These are phyloP conservation scores for Chiloscyllium plagiosum DNA, from an alignment of 2,113 vertebrate genomes.

Conservation along the genomic window DNA sequence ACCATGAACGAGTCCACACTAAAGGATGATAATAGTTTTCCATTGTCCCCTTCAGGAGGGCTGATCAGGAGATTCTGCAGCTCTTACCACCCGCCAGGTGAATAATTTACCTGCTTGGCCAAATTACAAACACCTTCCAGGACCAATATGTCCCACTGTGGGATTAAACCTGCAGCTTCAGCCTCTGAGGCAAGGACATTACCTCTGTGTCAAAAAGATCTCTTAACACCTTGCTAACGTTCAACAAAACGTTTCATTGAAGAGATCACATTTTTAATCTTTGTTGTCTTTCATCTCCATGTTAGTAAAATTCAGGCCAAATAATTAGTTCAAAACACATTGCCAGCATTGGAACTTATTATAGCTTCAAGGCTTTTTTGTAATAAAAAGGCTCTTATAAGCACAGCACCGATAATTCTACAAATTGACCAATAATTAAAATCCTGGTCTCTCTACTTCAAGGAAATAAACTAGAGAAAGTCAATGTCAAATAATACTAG, in stretches of 20 bases:
- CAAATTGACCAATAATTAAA: not conserved
- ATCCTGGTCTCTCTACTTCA: not conserved
- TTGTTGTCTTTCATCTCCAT: not conserved
- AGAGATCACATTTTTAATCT: not conserved
- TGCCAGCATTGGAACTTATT: not conserved
- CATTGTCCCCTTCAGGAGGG: too few relatives aligned
- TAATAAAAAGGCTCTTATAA: not conserved
- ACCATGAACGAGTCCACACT: too few relatives aligned
- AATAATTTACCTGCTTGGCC: too few relatives aligned
- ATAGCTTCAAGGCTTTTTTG: not conserved
- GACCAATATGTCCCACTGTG: too few relatives aligned
- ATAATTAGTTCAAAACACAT: not conserved
- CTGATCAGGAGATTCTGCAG: too few relatives aligned
- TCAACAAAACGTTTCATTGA: not conserved
- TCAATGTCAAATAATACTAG: not conserved
- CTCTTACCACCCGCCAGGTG: too few relatives aligned
- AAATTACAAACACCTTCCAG: too few relatives aligned
- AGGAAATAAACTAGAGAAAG: too few relatives aligned
- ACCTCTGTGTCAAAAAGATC: too few relatives aligned
- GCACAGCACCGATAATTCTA: not conserved
- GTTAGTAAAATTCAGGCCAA: not conserved
- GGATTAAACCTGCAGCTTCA: too few relatives aligned
- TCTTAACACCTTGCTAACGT: not conserved
- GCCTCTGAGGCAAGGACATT: too few relatives aligned
- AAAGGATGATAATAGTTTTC: too few relatives aligned